Evolutionary conservation across 2,113 vertebrate species (phyloP).

Genomic region (Anhinga rufa): DNA sequence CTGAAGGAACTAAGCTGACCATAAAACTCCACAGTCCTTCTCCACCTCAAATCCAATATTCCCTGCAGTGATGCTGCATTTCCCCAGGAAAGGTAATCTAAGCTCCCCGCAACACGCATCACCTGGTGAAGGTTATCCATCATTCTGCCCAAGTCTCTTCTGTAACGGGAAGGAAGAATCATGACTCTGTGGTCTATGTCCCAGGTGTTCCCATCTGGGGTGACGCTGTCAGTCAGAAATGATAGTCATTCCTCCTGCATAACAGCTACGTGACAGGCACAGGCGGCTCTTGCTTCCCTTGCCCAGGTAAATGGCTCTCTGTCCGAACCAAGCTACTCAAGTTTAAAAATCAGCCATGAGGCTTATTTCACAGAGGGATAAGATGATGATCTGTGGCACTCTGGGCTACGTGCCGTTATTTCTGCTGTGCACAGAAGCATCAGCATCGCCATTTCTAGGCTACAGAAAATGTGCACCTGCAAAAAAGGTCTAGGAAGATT

Average conservation of each 20-base stretch:
- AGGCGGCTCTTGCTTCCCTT: not conserved
- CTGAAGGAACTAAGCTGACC: not conserved
- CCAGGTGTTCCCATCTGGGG: not conserved
- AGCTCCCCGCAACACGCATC: not conserved
- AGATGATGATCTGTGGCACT: not conserved
- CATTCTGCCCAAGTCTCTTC: not conserved
- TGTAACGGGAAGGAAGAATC: not conserved
- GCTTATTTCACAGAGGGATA: not conserved
- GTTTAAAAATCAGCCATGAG: not conserved
- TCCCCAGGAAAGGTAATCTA: not conserved
- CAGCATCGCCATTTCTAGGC: too few species aligned
- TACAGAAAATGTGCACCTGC: not conserved
- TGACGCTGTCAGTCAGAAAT: not conserved
- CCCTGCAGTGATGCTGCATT: not conserved
- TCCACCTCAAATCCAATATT: not conserved
- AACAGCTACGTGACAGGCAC: not conserved
- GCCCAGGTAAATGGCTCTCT: not conserved
- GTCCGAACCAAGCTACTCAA: not conserved
- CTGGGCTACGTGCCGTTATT: not conserved
- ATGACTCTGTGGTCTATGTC: accelerated
- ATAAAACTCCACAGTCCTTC: not conserved
- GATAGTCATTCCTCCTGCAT: not conserved
- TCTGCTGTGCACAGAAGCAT: not conserved
- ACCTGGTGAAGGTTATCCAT: not conserved
- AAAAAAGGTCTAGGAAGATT: not conserved